A percentile compares a stretch with the other conserved stretches of the same genome.
These are phyloP conservation scores for Amphiprion clarkii DNA, from an alignment of 2,797 vertebrate species.

Conservation along the genomic window DNA sequence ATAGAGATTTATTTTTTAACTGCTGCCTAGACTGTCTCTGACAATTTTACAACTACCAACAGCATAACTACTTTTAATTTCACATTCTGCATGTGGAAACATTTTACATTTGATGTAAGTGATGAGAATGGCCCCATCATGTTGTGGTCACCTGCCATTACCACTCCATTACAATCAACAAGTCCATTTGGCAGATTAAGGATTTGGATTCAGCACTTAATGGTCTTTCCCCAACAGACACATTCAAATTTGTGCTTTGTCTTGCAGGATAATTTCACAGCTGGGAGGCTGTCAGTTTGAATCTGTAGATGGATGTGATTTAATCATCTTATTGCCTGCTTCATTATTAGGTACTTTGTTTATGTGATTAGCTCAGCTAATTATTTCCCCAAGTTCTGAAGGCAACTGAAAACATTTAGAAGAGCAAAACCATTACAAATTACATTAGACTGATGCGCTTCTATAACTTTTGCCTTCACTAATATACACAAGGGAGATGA, in stretches of 20 bases:
- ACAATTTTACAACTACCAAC: not conserved
- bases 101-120: not conserved
- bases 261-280: slow-evolving; percentile 49
- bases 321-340: slow-evolving; percentile 39
- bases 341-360: slow-evolving; percentile 37
- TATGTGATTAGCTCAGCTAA: slow-evolving; percentile 26
- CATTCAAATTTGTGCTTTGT: slow-evolving; percentile 23
- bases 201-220: not conserved
- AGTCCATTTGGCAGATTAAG: not conserved
- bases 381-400: slow-evolving; percentile 30
- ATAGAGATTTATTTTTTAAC: no score
- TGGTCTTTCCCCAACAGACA: slow-evolving; percentile 11
- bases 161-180: not conserved
- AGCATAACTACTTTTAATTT: not conserved
- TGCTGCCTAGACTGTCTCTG: not conserved
- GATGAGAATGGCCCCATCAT: not conserved
- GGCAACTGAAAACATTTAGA: slow-evolving; percentile 37
- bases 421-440: slow-evolving; percentile 9
- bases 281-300: slow-evolving; percentile 42
- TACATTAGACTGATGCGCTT: not conserved
- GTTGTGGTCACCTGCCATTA: not conserved
- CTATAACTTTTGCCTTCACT: slow-evolving; percentile 11
- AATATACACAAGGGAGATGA: slow-evolving; percentile 4
- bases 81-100: not conserved
- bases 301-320: slow-evolving; percentile 34